Evolutionary conservation across 2,797 vertebrate species (phyloP).

Genomic region (Gymnoscopelus braueri): DNA sequence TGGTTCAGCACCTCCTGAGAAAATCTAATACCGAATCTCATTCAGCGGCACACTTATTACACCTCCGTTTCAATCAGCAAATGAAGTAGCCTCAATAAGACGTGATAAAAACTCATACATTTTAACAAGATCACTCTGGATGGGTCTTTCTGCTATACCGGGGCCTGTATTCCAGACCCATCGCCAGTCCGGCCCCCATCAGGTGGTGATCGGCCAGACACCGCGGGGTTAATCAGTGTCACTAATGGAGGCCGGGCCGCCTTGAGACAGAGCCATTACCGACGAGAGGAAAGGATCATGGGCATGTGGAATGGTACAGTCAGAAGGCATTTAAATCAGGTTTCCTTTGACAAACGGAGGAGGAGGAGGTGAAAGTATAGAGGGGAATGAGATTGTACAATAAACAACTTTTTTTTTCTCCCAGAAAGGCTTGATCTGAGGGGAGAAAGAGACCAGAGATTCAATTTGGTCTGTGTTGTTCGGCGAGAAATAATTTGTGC

Average conservation of each 20-base stretch:
- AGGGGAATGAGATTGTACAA: slow-evolving; percentile 16
- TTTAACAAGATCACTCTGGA: slow-evolving; percentile 63
- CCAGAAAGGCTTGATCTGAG: not conserved
- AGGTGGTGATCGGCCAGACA: slow-evolving; percentile 47
- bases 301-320: slow-evolving; percentile 54
- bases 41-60: slow-evolving; percentile 37
- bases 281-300: slow-evolving; percentile 50
- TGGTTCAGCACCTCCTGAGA: slow-evolving; percentile 34
- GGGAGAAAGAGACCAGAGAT: slow-evolving; percentile 4
- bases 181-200: slow-evolving; percentile 62
- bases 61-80: slow-evolving; percentile 66
- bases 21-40: slow-evolving; percentile 63
- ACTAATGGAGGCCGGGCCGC: slow-evolving; percentile 70
- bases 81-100: slow-evolving; percentile 65
- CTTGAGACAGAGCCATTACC: slow-evolving; percentile 65
- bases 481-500: not conserved
- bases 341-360: slow-evolving; percentile 29
- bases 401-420: slow-evolving; percentile 13
- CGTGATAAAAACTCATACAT: slow-evolving; percentile 76
- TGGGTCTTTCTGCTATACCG: slow-evolving; percentile 35
- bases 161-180: slow-evolving; percentile 30
- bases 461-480: not conserved
- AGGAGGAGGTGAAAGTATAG: not conserved
- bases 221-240: slow-evolving; percentile 76
- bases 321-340: slow-evolving; percentile 67